Base-by-base conservation (phyloP, 2,113 vertebrate genomes). In the Psophia crepitans region DNA sequence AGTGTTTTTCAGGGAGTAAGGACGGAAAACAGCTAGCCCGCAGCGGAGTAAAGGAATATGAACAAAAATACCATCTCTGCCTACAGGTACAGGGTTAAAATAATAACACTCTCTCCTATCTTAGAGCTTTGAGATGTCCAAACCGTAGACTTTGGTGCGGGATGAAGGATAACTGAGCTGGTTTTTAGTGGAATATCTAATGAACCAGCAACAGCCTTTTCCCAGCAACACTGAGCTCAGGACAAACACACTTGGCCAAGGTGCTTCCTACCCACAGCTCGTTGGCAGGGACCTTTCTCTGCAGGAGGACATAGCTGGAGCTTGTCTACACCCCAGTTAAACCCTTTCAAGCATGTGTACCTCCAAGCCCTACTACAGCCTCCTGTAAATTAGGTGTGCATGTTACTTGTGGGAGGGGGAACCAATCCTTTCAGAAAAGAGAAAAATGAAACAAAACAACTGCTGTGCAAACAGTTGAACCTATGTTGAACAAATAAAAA, bases 391-490 rank as follows among this genome's bases (percentile, higher is more conserved):
- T n/a, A 65, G 7, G 3, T 32, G 6, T n/a, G 14, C 2, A 3
- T 14, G 3, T 44, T 44, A 53, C 16, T 60, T 44, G 30, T 4
- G 9, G 2, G 14, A 7, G 8, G 2, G 3, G 6, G 6, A 60
- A 21, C 0, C 10, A 14, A 5, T 35, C 19, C 7, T 60, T 63
- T 69, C 4, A 3, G 17, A 49, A 61, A 82, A 63, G 9, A 49
- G 19, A 39, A 68, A 73, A 12, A 73, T 10, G 1, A 39, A 48
- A 22, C 0, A 0, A 53, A 80, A 33, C 12, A 43, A 39, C 8
- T 11, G 9, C 33, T 32, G 9, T 0, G 4, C 13, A 51, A 64
- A 30, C 83, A n/a, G 8, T 19, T 76, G 41, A 64, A 39, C 4
- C 9, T 43, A 5, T 24, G 28, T 41, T 27, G 43, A 92, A 69